Evolutionary conservation across 2,888 invertebrate species (phyloP), one percentile per base, ranked within the genome.

Genomic region (Chymomyza amoena): DNA sequence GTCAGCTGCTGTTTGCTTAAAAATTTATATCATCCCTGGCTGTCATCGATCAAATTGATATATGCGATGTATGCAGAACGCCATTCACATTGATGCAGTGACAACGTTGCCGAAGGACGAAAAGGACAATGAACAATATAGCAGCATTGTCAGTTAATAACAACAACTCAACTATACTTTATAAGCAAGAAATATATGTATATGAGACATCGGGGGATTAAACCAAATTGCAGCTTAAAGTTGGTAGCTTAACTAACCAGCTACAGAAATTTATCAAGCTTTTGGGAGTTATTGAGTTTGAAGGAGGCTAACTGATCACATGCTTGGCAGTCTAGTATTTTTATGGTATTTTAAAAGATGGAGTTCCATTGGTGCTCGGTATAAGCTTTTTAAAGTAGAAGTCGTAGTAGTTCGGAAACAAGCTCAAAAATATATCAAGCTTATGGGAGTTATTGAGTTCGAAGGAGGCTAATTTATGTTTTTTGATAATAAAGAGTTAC

Each of bases 31-130:
- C 54, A 15, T 62, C 6, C 20, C 52, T 28, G 64, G 52, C 15
- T 59, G 76, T 75, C 79, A 80, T 82, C 80, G 77, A 80, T 82
- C 80, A 80, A 75, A 75, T 79, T 80, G 78, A 79, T 79, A 66
- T 79, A 80, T 78, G 73, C n/a, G 20, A 20, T 32, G 28, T 28
- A 57, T 20, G 57, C 28, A 32, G 15, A 57, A 20, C 10, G 39
- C 32, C 7, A 32, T 32, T 32, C 32, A 32, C 39, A 45, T 45
- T 45, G 39, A n/a, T n/a, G n/a, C n/a, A n/a, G 13, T 45, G 39
- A 45, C 39, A 13, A 45, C 39, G 4, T 6, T 32, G 39, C 4
- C 39, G 13, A 45, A 45, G 39, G 39, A 45, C 13, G 13, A 45
- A 45, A 45, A 45, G 2, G 13, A 45, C 39, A 45, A 45, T 4